phyloP scores from a whole-genome alignment of 2,888 invertebrate species.

The Watsonalla cultraria region DNA sequence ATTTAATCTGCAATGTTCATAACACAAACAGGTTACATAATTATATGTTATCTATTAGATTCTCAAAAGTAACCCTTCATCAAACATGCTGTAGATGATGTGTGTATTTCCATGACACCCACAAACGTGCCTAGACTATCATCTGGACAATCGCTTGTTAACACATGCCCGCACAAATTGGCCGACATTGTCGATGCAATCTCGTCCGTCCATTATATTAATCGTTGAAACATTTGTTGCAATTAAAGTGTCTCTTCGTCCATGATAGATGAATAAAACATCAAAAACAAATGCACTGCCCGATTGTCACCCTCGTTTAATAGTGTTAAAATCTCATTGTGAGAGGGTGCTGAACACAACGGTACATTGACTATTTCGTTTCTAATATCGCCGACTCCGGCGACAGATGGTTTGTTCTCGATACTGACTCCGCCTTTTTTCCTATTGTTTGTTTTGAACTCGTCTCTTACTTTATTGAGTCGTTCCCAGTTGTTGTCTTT shows the following conservation, averaged over 20 bases:
- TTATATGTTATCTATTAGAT: too few species aligned
- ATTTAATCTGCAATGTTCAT: too few species aligned
- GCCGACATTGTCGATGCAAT: background rate
- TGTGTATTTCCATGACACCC: too few species aligned
- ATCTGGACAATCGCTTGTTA: background rate
- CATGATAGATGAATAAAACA: conserved; percentile 2
- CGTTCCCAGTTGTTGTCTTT: background rate
- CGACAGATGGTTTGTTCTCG: conserved; percentile 39
- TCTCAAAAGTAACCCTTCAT: too few species aligned
- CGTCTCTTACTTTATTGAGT: conserved; percentile 20
- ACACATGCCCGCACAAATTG: background rate
- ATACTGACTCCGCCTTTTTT: conserved; percentile 21
- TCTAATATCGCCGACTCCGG: conserved; percentile 10
- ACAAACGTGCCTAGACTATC: background rate
- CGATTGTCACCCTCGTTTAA: conserved; percentile 53
- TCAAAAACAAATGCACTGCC: conserved; percentile 40
- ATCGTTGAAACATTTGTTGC: background rate
- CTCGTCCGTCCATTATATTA: background rate
- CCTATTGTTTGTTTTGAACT: conserved; percentile 21
- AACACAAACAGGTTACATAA: too few species aligned
- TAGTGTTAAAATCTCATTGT: conserved; percentile 48
- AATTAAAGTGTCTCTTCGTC: background rate
- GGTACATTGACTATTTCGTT: conserved; percentile 8
- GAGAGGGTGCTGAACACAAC: conserved; percentile 14
- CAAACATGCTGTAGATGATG: too few species aligned